A percentile compares a stretch with the other conserved stretches of the same genome.
These are phyloP conservation scores for Plebejus melissa DNA, from an alignment of 2,888 invertebrate species.

Conservation along the genomic window DNA sequence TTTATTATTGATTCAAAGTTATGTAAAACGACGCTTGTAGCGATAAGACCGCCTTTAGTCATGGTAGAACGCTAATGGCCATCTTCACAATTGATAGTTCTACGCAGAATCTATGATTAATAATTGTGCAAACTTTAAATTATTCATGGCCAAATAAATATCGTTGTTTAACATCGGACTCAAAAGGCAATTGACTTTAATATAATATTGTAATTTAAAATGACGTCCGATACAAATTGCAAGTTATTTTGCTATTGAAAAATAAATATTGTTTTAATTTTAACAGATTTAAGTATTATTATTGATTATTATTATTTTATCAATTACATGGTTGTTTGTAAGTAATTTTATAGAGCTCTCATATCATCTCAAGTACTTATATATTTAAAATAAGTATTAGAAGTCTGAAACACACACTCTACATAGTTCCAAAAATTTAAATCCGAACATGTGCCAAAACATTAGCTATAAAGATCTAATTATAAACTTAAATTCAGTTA, in stretches of 20 bases:
- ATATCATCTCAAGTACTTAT: too few relatives aligned
- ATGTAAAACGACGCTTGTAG: too few relatives aligned
- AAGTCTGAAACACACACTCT: too few relatives aligned
- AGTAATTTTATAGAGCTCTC: too few relatives aligned
- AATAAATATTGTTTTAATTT: neutral
- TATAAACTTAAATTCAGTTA: neutral
- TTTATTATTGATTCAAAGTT: too few relatives aligned
- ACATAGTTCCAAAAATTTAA: too few relatives aligned
- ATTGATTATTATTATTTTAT: too few relatives aligned
- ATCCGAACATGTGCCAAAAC: neutral
- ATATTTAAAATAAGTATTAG: too few relatives aligned
- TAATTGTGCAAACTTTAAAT: slow-evolving; percentile 2
- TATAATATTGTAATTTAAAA: slow-evolving; percentile 15
- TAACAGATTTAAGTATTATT: too few relatives aligned
- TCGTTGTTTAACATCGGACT: slow-evolving; percentile 10
- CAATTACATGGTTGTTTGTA: neutral
- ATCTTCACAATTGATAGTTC: neutral
- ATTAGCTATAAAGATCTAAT: neutral
- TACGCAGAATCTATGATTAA: neutral
- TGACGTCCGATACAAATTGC: slow-evolving; percentile 9
- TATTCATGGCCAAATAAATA: slow-evolving; percentile 22
- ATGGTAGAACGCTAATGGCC: neutral
- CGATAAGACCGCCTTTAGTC: too few relatives aligned
- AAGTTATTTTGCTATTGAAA: neutral
- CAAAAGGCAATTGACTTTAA: slow-evolving; percentile 21